Conservation (phyloP, 1,140 invertebrate genomes). For the Anagrus nilaparvatae region DNA sequence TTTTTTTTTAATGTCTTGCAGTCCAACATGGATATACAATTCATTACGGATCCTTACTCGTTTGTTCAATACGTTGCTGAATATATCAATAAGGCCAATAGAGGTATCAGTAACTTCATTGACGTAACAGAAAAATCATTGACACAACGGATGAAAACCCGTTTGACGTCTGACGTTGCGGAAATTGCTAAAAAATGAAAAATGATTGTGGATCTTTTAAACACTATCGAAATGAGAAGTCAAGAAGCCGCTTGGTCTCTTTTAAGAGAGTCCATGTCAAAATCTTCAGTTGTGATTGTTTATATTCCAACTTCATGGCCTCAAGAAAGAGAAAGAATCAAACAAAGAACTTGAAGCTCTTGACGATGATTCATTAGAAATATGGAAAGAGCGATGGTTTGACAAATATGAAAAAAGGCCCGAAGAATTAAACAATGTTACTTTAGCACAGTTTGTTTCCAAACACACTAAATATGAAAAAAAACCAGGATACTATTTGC, state of each 20-base stretch:
- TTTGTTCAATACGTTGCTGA: conserved; percentile 29
- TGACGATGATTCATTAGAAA: conserved; percentile 17
- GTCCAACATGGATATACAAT: conserved; percentile 34
- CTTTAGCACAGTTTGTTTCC: conserved; percentile 24
- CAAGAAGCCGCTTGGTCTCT: conserved; percentile 40
- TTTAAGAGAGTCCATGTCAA: conserved; percentile 21
- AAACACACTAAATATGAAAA: conserved; percentile 18
- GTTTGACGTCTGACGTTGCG: conserved; percentile 27
- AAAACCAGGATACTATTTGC: conserved; percentile 17
- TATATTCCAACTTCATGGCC: conserved; percentile 33
- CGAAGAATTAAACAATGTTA: conserved; percentile 19
- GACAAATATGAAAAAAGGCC: conserved; percentile 25
- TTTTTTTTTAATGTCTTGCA: conserved; percentile 21
- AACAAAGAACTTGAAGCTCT: conserved; percentile 17
- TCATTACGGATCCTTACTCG: conserved; percentile 33
- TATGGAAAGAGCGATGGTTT: conserved; percentile 26
- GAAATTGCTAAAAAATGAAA: conserved; percentile 35
- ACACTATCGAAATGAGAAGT: conserved; percentile 32
- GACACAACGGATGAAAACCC: conserved; percentile 30
- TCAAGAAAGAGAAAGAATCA: conserved; percentile 23
- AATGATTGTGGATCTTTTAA: conserved; percentile 31
- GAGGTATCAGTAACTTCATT: conserved; percentile 30
- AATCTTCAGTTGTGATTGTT: conserved; percentile 14
- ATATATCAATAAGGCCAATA: conserved; percentile 33
- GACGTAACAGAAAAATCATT: conserved; percentile 24